phyloP scores from a whole-genome alignment of 2,113 vertebrate genomes.

The Toxotes jaculatrix region DNA sequence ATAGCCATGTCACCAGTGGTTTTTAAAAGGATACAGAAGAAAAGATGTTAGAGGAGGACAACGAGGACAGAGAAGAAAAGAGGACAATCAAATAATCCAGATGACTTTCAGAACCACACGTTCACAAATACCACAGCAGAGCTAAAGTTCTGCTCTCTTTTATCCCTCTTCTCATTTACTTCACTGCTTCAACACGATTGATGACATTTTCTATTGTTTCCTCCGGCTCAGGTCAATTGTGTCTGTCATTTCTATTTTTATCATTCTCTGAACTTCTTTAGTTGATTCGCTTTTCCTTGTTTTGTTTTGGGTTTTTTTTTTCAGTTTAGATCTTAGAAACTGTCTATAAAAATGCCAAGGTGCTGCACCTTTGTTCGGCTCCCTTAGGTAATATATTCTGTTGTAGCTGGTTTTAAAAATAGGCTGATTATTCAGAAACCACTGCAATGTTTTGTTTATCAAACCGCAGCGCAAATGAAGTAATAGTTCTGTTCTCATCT shows the following conservation, averaged over 20 bases:
- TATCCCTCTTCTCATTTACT: not conserved
- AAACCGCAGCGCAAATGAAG: slow-evolving; percentile 17
- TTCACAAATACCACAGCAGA: slow-evolving; percentile 13
- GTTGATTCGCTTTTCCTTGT: not conserved
- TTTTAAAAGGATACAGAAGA: slow-evolving; percentile 24
- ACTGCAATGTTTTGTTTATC: slow-evolving; percentile 13
- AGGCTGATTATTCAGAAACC: slow-evolving; percentile 44
- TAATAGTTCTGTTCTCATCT: slow-evolving; percentile 17
- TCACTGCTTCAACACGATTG: not conserved
- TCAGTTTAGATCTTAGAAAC: not conserved
- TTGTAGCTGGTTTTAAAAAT: slow-evolving; percentile 43
- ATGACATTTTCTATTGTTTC: not conserved
- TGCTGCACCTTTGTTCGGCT: slow-evolving; percentile 2
- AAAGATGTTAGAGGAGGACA: slow-evolving; percentile 3
- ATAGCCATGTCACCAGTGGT: not conserved
- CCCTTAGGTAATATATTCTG: slow-evolving; percentile 5
- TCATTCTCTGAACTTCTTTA: not conserved
- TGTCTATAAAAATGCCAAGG: not conserved
- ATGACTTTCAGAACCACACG: slow-evolving; percentile 11
- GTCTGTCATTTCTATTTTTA: slow-evolving; percentile 32
- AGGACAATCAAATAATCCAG: slow-evolving; percentile 8
- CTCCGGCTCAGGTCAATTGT: not conserved
- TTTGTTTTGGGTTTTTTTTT: not conserved
- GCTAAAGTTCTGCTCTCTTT: not conserved
- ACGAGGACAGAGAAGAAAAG: not conserved